Percentiles rank a stretch among this genome's conserved stretches.
Evolutionary conservation across 2,888 invertebrate species (phyloP).

Genomic region (Eristalis intricaria): DNA sequence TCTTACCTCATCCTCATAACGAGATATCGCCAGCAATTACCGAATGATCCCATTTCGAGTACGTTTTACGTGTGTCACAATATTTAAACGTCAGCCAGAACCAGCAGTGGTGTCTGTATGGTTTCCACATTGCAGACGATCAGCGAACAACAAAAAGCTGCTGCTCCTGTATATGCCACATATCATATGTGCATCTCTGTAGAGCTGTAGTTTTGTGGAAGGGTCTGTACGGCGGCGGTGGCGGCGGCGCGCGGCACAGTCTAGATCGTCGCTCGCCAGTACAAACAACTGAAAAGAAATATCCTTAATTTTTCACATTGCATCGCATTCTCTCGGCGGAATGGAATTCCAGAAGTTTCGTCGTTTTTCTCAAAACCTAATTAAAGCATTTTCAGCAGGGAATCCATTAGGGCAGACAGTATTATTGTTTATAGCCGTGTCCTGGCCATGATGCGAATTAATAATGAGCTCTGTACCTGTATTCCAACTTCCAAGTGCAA

Average conservation of each 20-base stretch:
- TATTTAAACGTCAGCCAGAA: conserved; percentile 67
- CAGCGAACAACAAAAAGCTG: not conserved
- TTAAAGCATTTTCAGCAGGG: conserved; percentile 73
- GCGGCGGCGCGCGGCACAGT: not conserved
- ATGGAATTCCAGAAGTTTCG: conserved; percentile 70
- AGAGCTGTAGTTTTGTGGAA: too few relatives aligned
- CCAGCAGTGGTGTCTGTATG: conserved; percentile 13
- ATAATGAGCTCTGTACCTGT: conserved; percentile 62
- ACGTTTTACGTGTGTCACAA: conserved; percentile 72
- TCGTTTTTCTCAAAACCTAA: conserved; percentile 72
- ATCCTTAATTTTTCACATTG: conserved; percentile 72
- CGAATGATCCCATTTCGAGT: conserved; percentile 72
- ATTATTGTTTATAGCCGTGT: conserved; percentile 73
- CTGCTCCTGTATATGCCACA: too few relatives aligned
- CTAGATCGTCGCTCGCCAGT: not conserved
- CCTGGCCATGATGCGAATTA: conserved; percentile 72
- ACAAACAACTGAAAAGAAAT: conserved; percentile 54
- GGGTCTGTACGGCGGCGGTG: not conserved
- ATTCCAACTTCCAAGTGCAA: conserved; percentile 39
- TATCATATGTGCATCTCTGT: too few relatives aligned
- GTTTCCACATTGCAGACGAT: conserved; percentile 31
- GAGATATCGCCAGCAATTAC: conserved; percentile 69
- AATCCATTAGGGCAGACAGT: conserved; percentile 73
- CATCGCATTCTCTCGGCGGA: conserved; percentile 67
- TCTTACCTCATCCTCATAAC: conserved; percentile 61